phyloP scores from a whole-genome alignment of 2,113 vertebrate genomes.

The Lichenostomus cassidix region DNA sequence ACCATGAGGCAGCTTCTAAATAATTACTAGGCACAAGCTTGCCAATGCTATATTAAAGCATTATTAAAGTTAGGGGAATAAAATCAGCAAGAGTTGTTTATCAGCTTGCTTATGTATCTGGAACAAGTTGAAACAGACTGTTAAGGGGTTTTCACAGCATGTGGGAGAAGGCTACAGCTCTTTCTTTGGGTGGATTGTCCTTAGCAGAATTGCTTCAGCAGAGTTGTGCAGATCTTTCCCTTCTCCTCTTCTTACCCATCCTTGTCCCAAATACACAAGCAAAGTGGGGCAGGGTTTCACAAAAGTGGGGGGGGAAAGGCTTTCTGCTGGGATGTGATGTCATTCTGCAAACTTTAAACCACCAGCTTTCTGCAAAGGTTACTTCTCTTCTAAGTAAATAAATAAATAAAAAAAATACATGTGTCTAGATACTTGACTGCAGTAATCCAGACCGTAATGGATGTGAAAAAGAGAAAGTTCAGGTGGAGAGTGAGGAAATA shows the following conservation, averaged over 20 bases:
- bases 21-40: slow-evolving; percentile 13
- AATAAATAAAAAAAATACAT: background rate
- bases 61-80: slow-evolving; percentile 41
- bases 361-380: background rate
- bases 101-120: slow-evolving; percentile 20
- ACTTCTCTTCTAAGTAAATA: background rate
- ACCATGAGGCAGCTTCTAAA: slow-evolving; percentile 21
- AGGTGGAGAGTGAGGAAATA: background rate
- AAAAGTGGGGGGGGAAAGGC: background rate
- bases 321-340: background rate
- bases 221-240: background rate
- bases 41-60: slow-evolving; percentile 2
- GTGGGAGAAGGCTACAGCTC: background rate
- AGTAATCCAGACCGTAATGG: background rate
- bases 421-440: background rate
- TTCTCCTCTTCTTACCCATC: background rate
- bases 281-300: background rate
- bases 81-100: slow-evolving; percentile 15
- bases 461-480: background rate
- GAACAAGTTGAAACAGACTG: background rate
- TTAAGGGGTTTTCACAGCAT: background rate
- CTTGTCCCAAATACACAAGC: background rate
- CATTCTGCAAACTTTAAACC: background rate
- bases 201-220: background rate
- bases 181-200: background rate